Evolutionary conservation across 2,888 invertebrate species (phyloP), one percentile per base, ranked within the genome.

Genomic region (Criorhina ranunculi): DNA sequence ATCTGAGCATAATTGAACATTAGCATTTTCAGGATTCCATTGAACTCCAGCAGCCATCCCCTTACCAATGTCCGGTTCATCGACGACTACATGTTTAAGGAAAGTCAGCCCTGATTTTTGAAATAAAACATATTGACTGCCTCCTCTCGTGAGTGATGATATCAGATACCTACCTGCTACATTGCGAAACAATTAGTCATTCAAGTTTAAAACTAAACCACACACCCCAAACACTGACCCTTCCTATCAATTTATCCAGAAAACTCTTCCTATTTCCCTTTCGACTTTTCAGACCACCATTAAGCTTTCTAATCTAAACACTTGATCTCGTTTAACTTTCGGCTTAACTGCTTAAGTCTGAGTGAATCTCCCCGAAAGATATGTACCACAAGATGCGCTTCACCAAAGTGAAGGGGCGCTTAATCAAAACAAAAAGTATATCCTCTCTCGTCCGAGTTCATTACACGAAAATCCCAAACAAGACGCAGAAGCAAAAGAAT

Each of bases 381-480:
- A 19, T 33, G 8, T 64, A 33, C 24, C 35, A 5, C 2, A 9
- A 12, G 5, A n/a, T 31, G 33, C 31, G 44, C 44, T 60, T 60
- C 44, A 44, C 31, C 17, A 33, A 29, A 49, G 49, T 64, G 49
- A 64, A 49, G 46, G 64, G 35, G 46, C 12, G 35, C 24, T 64
- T 31, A 1, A 42, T 60, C 9, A 3, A 37, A 42, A 29, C n/a
- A n/a, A n/a, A n/a, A n/a, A n/a, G n/a, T 40, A 15, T 59, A 5
- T n/a, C n/a, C 24, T 7, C 33, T 12, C 7, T 35, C 49, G 35
- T 49, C 33, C 4, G 24, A 4, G 4, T 12, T 31, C 17, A 12
- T 4, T 8, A 35, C 8, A n/a, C n/a, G 7, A 19, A 17, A 12
- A 15, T 9, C 11, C 29, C 8, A 42, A 15, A 17, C 5, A 6